Conservation (phyloP, 2,888 invertebrate genomes). For the Ochropacha duplaris region DNA sequence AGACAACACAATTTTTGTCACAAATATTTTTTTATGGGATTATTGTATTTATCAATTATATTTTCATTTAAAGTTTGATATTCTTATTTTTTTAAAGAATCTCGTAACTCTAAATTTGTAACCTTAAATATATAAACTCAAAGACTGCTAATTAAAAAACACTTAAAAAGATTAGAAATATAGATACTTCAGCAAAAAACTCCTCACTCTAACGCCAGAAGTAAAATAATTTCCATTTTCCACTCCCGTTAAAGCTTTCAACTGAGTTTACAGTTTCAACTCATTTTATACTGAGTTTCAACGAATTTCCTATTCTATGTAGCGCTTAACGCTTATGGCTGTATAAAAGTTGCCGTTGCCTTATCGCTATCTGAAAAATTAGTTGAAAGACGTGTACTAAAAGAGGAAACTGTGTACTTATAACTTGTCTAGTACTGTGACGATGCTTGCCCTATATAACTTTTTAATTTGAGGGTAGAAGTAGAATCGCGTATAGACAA, state of each 20-base stretch:
- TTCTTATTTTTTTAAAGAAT: no score
- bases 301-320: slow-evolving; percentile 6
- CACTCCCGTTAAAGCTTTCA: slow-evolving; percentile 10
- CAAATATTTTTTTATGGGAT: no score
- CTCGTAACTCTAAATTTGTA: background rate
- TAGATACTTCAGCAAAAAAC: background rate
- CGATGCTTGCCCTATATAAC: background rate
- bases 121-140: background rate
- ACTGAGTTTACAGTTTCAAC: slow-evolving; percentile 16
- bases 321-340: slow-evolving; percentile 11
- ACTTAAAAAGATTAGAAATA: background rate
- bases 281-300: slow-evolving; percentile 14
- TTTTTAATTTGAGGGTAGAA: no score
- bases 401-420: slow-evolving; percentile 7
- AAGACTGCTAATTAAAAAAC: background rate
- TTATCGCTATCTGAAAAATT: slow-evolving; percentile 47
- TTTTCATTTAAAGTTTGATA: no score
- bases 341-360: slow-evolving; percentile 18
- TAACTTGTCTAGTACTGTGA: slow-evolving; percentile 2
- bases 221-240: background rate
- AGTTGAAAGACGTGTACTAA: slow-evolving; percentile 26
- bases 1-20: no score
- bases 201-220: background rate
- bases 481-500: no score
- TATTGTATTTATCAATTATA: no score